A percentile compares a stretch with the other conserved stretches of the same genome.
These are phyloP conservation scores for Chymomyza procnemis DNA, from an alignment of 2,888 invertebrate genomes.

Conservation along the genomic window DNA sequence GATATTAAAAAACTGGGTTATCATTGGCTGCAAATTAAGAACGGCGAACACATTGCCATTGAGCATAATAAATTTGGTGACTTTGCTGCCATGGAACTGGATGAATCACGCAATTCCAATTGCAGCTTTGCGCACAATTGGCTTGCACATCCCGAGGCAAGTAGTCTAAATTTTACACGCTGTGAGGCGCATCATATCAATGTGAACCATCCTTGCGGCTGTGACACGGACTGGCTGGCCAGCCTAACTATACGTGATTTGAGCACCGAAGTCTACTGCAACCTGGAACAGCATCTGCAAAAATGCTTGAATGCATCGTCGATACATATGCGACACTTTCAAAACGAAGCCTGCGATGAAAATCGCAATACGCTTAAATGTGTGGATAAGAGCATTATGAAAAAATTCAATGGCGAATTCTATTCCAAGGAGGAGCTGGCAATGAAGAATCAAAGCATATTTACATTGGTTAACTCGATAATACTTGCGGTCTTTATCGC, in stretches of 20 bases:
- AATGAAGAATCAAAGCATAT: slow-evolving; percentile 44
- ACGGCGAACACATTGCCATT: slow-evolving; percentile 70
- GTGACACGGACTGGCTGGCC: slow-evolving; percentile 70
- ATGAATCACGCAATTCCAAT: slow-evolving; percentile 52
- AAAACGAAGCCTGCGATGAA: slow-evolving; percentile 73
- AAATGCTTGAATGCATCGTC: slow-evolving; percentile 73
- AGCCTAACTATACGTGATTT: slow-evolving; percentile 70
- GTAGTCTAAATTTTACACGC: slow-evolving; percentile 74
- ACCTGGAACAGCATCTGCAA: slow-evolving; percentile 56
- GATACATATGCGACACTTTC: slow-evolving; percentile 72
- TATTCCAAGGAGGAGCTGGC: slow-evolving; percentile 67
- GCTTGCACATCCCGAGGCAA: slow-evolving; percentile 64
- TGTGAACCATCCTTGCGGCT: slow-evolving; percentile 71
- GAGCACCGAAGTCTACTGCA: slow-evolving; percentile 75
- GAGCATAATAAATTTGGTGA: slow-evolving; percentile 72
- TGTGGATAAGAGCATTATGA: slow-evolving; percentile 59
- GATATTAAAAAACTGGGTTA: slow-evolving; percentile 63
- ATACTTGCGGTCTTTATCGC: neutral
- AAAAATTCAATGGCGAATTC: slow-evolving; percentile 67
- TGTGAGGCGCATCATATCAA: slow-evolving; percentile 72
- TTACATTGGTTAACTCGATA: slow-evolving; percentile 36
- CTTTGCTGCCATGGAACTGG: slow-evolving; percentile 67
- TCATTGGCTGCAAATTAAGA: slow-evolving; percentile 74
- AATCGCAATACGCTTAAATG: slow-evolving; percentile 68
- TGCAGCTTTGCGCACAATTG: slow-evolving; percentile 76